phyloP scores from a whole-genome alignment of 2,113 vertebrate species.

The Gallinago media region DNA sequence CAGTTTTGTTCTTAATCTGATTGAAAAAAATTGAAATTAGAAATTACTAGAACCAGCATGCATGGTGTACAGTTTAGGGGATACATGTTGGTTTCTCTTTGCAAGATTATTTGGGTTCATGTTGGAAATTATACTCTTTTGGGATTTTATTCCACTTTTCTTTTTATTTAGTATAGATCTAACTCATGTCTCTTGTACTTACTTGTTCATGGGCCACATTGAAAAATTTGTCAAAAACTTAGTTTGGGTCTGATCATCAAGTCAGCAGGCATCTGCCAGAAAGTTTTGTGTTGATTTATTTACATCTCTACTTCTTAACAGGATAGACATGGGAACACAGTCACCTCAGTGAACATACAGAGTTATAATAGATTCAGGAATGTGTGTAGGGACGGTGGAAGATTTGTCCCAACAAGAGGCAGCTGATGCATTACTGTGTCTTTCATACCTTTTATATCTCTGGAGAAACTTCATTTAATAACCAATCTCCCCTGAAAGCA shows the following conservation, averaged over 20 bases:
- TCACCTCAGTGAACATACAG: background rate
- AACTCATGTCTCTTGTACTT: background rate
- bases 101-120: background rate
- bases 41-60: background rate
- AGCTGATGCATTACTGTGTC: background rate
- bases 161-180: background rate
- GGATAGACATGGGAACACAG: fast-evolving
- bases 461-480: constrained; percentile 11
- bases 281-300: background rate
- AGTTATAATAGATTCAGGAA: background rate
- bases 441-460: background rate
- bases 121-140: background rate
- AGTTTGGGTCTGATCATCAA: background rate
- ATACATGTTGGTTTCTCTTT: background rate
- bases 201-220: background rate
- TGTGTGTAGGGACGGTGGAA: background rate
- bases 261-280: background rate
- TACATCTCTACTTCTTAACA: background rate
- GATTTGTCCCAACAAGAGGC: background rate
- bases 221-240: background rate
- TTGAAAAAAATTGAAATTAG: background rate
- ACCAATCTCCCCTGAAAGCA: background rate
- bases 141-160: background rate
- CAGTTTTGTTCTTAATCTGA: background rate
- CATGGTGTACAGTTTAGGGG: background rate